Percentiles rank a stretch among this genome's conserved stretches.
These are phyloP conservation scores for Halichondria panicea DNA, from an alignment of 37 sponge, comb jelly and placozoan genomes.

Conservation along the genomic window DNA sequence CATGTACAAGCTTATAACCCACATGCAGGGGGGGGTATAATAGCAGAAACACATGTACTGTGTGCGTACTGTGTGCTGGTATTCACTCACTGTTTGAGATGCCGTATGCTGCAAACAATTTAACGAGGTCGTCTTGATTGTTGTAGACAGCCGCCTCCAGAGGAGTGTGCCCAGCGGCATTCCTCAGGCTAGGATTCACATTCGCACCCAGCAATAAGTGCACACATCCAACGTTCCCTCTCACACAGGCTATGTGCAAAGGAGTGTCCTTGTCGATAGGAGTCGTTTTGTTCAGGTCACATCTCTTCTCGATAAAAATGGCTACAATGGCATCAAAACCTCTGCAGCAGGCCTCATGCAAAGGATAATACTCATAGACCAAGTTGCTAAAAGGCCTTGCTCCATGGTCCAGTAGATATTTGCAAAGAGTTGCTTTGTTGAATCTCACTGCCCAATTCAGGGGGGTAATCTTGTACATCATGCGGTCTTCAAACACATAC, in stretches of 20 bases:
- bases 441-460: constrained; percentile 53
- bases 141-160: constrained; percentile 43
- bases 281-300: constrained; percentile 30
- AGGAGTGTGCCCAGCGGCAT: constrained; percentile 39
- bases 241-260: constrained; percentile 58
- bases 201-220: constrained; percentile 32
- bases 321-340: constrained; percentile 38
- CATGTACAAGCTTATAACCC: too few relatives aligned
- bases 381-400: constrained; percentile 33
- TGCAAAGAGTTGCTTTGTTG: constrained; percentile 20
- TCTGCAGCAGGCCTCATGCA: constrained; percentile 57
- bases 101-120: constrained; percentile 25
- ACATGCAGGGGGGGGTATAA: too few relatives aligned
- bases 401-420: constrained; percentile 35
- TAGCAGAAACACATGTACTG: too few relatives aligned
- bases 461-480: constrained; percentile 51
- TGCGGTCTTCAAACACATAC: constrained; percentile 50
- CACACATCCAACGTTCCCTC: constrained; percentile 54
- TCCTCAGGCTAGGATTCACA: constrained; percentile 15
- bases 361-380: constrained; percentile 62
- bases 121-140: constrained; percentile 25
- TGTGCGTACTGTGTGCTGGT: too few relatives aligned
- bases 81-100: not conserved
- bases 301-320: constrained; percentile 29
- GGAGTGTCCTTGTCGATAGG: constrained; percentile 50